Evolutionary conservation across 2,797 vertebrate species (phyloP), one percentile per base, ranked within the genome.

Genomic region (Pitangus sulphuratus): DNA sequence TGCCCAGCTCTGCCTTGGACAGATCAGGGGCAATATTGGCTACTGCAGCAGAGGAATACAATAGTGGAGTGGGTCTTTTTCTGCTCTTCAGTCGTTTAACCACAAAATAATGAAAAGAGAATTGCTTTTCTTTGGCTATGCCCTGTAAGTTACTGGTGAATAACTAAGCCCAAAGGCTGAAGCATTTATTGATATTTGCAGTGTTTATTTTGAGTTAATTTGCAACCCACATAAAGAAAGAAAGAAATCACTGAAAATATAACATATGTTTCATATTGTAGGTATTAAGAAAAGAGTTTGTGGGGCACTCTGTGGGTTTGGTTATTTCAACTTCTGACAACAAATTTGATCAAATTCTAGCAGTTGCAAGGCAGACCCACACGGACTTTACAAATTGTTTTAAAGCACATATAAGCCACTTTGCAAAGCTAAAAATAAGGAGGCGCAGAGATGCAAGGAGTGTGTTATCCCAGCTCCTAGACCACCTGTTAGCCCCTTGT

Each of bases 191-290:
- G 90, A 93, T 87, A 85, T 86, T 45, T 58, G 61, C 44, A 22
- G 65, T 54, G 86, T 40, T 84, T 79, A 66, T 92, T 92, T 89
- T 28, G 35, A 86, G 54, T 83, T 86, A 77, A 94, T 93, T 91
- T 94, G 58, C 81, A 92, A 76, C 45, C 9, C 71, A 33, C 53
- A 64, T 28, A 70, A 62, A 91, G 28, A 68, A 45, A 68, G 56
- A 79, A 94, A 89, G 37, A 81, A 84, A 40, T 74, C 37, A 57
- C 70, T 60, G 79, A 45, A 84, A 76, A 68, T 45, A 70, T 9
- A 54, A 44, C 21, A 22, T 19, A 21, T 19, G 31, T 20, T 92
- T 87, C 44, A 22, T 48, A 30, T 61, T 37, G 25, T 21, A 64
- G 31, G 40, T n/a, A 5, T 84, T 82, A 71, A 20, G 40, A 42